Conservation (phyloP, 2,113 vertebrate species). For the Gopherus flavomarginatus region DNA sequence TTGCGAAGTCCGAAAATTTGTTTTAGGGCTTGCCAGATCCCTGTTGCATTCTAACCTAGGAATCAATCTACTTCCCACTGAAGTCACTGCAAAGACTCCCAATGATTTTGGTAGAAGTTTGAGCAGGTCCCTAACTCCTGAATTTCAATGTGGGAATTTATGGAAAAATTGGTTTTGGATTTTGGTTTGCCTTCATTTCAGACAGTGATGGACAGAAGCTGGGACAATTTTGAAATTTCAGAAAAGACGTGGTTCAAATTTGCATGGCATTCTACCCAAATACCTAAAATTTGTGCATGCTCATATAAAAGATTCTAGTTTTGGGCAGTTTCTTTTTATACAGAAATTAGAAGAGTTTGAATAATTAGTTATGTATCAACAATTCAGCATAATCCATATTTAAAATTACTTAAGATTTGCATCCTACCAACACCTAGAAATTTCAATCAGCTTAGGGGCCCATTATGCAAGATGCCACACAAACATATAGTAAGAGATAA, state of each 20-base stretch:
- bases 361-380: not conserved
- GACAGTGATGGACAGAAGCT: accelerated
- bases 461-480: not conserved
- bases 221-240: not conserved
- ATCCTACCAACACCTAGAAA: constrained; percentile 2
- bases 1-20: not conserved
- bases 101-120: too few relatives aligned
- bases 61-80: not conserved
- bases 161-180: not conserved
- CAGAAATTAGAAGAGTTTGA: not conserved
- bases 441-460: not conserved
- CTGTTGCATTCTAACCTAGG: accelerated
- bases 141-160: not conserved
- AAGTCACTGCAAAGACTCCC: too few relatives aligned
- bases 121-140: too few relatives aligned
- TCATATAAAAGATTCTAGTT: not conserved
- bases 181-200: not conserved
- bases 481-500: not conserved
- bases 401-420: not conserved
- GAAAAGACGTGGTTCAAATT: not conserved
- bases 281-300: not conserved
- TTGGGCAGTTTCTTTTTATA: not conserved
- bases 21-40: not conserved
- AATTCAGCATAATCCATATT: not conserved
- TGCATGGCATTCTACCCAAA: not conserved